These are phyloP conservation scores for Triplophysa siluroides DNA, from an alignment of 2,113 vertebrate genomes.

Conservation along the genomic window DNA sequence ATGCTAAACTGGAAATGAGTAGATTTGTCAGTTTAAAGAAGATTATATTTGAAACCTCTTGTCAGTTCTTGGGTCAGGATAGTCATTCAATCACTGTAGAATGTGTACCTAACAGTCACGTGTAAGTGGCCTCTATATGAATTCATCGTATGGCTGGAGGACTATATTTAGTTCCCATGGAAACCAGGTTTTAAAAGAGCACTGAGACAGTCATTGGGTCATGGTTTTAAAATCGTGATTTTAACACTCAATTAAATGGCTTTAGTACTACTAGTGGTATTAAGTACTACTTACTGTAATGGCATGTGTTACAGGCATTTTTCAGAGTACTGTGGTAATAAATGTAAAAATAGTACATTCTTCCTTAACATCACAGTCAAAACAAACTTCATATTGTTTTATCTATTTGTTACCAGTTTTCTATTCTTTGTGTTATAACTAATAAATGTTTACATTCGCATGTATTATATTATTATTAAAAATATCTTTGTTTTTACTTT, in stretches of 20 bases:
- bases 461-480: not conserved
- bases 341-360: too few relatives aligned
- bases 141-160: not conserved
- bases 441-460: too few relatives aligned
- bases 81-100: constrained; percentile 1
- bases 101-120: constrained; percentile 4
- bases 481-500: constrained; percentile 51
- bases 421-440: not conserved
- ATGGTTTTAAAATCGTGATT: not conserved
- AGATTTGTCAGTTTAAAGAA: not conserved
- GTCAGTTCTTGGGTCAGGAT: not conserved
- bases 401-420: not conserved
- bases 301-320: not conserved
- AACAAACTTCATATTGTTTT: not conserved
- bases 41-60: not conserved
- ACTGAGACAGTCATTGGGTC: constrained; percentile 11
- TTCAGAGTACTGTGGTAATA: not conserved
- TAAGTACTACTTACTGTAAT: not conserved
- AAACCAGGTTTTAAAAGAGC: constrained; percentile 39
- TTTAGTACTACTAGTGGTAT: too few relatives aligned
- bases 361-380: not conserved
- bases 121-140: not conserved
- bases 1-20: not conserved
- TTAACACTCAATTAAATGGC: not conserved
- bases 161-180: constrained; percentile 50